phyloP scores from a whole-genome alignment of 1,140 invertebrate species.

The Drosophila virilis region DNA sequence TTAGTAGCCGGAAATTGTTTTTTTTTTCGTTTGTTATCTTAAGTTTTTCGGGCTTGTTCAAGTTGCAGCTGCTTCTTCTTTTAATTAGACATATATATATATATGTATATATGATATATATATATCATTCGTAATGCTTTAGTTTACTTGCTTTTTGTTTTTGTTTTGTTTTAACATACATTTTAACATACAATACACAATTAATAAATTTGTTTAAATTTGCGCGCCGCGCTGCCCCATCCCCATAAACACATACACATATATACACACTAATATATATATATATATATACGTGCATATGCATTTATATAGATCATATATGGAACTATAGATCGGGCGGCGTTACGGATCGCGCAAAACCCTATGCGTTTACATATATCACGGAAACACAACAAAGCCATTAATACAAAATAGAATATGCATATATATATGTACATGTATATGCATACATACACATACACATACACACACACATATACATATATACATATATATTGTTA shows the following conservation, averaged over 20 bases:
- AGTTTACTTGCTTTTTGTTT: slow-evolving; percentile 17
- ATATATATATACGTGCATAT: slow-evolving; percentile 14
- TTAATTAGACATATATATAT: slow-evolving; percentile 40
- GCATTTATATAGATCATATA: slow-evolving; percentile 1
- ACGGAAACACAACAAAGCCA: slow-evolving; percentile 81
- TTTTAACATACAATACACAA: slow-evolving; percentile 48
- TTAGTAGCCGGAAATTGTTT: slow-evolving; percentile 61
- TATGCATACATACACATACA: slow-evolving; percentile 27
- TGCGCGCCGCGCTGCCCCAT: background rate
- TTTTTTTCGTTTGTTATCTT: background rate
- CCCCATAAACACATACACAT: slow-evolving; percentile 19
- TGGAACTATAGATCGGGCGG: slow-evolving; percentile 6
- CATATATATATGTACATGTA: slow-evolving; percentile 26
- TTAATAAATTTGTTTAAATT: slow-evolving; percentile 46
- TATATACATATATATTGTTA: slow-evolving; percentile 35
- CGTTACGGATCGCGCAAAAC: slow-evolving; percentile 12
- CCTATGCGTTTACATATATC: slow-evolving; percentile 78
- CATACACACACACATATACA: slow-evolving; percentile 32
- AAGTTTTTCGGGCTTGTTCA: slow-evolving; percentile 3
- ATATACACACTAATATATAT: slow-evolving; percentile 11
- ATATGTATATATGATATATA: slow-evolving; percentile 14
- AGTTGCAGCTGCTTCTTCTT: slow-evolving; percentile 21
- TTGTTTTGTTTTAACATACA: slow-evolving; percentile 29
- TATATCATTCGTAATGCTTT: slow-evolving; percentile 20
- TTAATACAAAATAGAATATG: slow-evolving; percentile 75